phyloP scores from a whole-genome alignment of 1,140 invertebrate species.

The Pararge aegeria region DNA sequence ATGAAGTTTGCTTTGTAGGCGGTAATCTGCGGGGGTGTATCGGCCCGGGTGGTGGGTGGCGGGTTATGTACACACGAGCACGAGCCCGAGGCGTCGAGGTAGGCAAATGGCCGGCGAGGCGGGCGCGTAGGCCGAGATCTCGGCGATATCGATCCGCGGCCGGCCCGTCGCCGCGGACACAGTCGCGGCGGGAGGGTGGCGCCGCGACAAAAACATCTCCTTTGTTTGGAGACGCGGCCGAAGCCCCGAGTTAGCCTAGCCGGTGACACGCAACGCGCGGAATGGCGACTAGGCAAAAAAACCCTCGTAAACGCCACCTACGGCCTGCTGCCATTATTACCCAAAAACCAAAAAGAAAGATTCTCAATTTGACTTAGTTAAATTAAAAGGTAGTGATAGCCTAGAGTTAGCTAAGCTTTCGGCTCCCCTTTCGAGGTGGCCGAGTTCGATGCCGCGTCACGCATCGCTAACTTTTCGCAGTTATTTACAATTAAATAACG shows the following conservation, averaged over 20 bases:
- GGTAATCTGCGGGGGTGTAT: conserved; percentile 77
- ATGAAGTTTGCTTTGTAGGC: conserved; percentile 79
- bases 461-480: too few species aligned
- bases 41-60: conserved; percentile 62
- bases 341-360: too few species aligned
- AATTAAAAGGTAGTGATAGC: too few species aligned
- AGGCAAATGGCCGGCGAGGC: conserved; percentile 77
- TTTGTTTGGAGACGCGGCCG: conserved; percentile 54
- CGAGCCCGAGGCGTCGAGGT: conserved; percentile 74
- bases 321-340: too few species aligned
- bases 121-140: conserved; percentile 75
- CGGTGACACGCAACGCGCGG: not conserved
- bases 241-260: not conserved
- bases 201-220: conserved; percentile 71
- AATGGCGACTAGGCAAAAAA: too few species aligned
- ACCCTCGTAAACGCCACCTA: too few species aligned
- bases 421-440: too few species aligned
- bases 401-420: too few species aligned
- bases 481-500: too few species aligned
- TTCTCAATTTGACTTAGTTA: too few species aligned
- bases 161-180: conserved; percentile 62
- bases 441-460: too few species aligned
- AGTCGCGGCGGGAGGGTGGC: conserved; percentile 53
- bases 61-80: conserved; percentile 77
- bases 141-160: conserved; percentile 72